Conservation (phyloP, 2,113 vertebrate genomes). For the Sinocyclocheilus rhinocerous region DNA sequence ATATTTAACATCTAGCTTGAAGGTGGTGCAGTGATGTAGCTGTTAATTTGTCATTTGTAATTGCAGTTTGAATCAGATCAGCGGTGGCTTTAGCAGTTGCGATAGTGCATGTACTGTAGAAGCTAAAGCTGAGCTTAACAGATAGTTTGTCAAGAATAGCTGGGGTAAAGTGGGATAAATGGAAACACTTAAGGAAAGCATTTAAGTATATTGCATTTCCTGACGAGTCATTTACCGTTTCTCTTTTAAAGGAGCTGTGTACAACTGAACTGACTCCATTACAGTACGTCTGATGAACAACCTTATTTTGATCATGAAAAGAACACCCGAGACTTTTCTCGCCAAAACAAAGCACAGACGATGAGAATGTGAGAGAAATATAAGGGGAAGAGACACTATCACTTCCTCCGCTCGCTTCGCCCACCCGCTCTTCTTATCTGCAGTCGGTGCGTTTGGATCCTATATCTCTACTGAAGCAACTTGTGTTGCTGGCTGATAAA, state of each 20-base stretch:
- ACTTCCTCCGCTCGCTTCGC: slow-evolving; percentile 7
- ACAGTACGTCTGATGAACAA: not conserved
- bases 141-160: not conserved
- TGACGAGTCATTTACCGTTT: not conserved
- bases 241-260: not conserved
- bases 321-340: not conserved
- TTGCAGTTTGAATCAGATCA: not conserved
- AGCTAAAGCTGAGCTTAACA: not conserved
- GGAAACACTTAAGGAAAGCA: not conserved
- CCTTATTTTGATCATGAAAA: not conserved
- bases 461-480: slow-evolving; percentile 33
- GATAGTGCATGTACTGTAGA: not conserved
- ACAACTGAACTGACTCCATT: not conserved
- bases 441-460: not conserved
- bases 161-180: not conserved
- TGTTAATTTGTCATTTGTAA: not conserved
- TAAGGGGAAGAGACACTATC: slow-evolving; percentile 15
- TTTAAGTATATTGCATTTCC: not conserved
- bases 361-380: slow-evolving; percentile 11
- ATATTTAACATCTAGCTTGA: too few relatives aligned
- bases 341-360: not conserved
- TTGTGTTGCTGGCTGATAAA: slow-evolving; percentile 48
- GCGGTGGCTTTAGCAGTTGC: not conserved
- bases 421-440: slow-evolving; percentile 28
- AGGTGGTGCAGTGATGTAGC: too few relatives aligned